These are phyloP conservation scores for Galerucella nymphaeae DNA, from an alignment of 2,888 invertebrate genomes.

Conservation along the genomic window DNA sequence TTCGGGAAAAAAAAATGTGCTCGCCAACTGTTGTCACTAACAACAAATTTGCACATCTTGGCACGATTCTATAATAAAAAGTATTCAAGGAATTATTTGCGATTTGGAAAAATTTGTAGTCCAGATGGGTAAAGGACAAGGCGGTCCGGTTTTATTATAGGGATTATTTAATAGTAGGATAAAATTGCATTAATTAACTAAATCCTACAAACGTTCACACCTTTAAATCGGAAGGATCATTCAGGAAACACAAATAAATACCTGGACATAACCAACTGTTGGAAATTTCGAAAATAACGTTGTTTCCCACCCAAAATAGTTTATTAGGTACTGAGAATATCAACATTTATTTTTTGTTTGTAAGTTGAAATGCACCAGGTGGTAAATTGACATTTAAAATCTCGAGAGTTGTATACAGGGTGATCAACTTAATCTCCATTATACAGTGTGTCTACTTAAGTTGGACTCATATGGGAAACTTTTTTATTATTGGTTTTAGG, in stretches of 20 bases:
- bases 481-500: too few species aligned
- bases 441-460: too few species aligned
- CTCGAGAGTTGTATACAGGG: too few species aligned
- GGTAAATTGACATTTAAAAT: too few species aligned
- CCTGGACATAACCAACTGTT: not conserved
- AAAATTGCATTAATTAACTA: slow-evolving; percentile 28
- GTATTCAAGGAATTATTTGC: slow-evolving; percentile 27
- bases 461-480: too few species aligned
- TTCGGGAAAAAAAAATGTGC: slow-evolving; percentile 17
- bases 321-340: not conserved
- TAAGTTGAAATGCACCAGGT: too few species aligned
- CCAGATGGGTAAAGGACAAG: slow-evolving; percentile 27
- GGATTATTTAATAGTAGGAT: slow-evolving; percentile 5
- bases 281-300: too few species aligned
- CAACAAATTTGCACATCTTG: slow-evolving; percentile 24
- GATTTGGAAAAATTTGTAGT: slow-evolving; percentile 23
- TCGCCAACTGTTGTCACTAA: slow-evolving; percentile 24
- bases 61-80: slow-evolving; percentile 37
- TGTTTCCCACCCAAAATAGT: not conserved
- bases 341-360: too few species aligned
- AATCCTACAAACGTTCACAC: slow-evolving; percentile 12
- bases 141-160: slow-evolving; percentile 16
- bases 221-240: slow-evolving; percentile 14
- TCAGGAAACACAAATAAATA: not conserved
- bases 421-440: too few species aligned